Conservation (phyloP, 2,888 invertebrate species). For the Patella depressa region DNA sequence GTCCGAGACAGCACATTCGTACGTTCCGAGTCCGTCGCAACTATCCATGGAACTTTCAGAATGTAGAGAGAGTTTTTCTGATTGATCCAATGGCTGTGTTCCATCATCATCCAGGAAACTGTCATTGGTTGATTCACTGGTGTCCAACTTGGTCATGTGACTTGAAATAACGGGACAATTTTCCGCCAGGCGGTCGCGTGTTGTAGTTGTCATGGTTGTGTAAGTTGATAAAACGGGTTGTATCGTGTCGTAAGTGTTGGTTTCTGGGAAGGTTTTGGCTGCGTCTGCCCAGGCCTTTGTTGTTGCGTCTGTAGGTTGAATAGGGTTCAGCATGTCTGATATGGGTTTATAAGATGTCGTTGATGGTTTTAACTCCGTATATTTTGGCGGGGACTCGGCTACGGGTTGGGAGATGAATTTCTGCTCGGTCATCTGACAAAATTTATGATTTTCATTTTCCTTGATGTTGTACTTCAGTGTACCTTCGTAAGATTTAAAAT, state of each 20-base stretch:
- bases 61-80: conserved; percentile 17
- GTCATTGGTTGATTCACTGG: conserved; percentile 15
- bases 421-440: conserved; percentile 17
- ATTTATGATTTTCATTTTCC: conserved; percentile 31
- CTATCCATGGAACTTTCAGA: conserved; percentile 16
- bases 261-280: conserved; percentile 3
- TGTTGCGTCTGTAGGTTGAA: conserved; percentile 25
- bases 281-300: conserved; percentile 6
- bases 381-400: conserved; percentile 69
- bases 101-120: background rate
- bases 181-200: conserved; percentile 60
- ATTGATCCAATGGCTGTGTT: conserved; percentile 14
- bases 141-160: conserved; percentile 61
- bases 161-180: conserved; percentile 64
- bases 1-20: background rate
- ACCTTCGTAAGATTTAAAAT: background rate
- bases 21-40: background rate
- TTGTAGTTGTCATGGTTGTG: conserved; percentile 62
- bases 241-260: conserved; percentile 14
- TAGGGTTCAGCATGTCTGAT: conserved; percentile 75
- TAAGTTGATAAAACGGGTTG: conserved; percentile 45
- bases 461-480: background rate
- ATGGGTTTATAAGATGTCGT: conserved; percentile 79
- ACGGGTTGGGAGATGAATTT: background rate
- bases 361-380: conserved; percentile 80